A percentile compares a stretch with the other conserved stretches of the same genome.
phyloP scores from a whole-genome alignment of 2,888 invertebrate species.

The Magallana nippona region DNA sequence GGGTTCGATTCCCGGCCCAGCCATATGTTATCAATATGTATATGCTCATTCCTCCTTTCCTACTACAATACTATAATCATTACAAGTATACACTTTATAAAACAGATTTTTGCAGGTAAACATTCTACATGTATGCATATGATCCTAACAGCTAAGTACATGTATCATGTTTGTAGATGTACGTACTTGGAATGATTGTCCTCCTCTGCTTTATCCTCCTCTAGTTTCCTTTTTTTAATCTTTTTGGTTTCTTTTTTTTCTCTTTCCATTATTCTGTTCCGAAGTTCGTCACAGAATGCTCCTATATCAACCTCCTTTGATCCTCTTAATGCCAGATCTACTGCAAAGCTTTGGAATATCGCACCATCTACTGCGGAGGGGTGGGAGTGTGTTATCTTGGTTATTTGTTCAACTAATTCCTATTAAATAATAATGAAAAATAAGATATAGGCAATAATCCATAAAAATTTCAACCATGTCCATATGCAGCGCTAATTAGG shows the following conservation, averaged over 20 bases:
- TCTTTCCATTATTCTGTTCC: slow-evolving; percentile 58
- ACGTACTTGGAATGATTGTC: background rate
- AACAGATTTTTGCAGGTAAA: too few species aligned
- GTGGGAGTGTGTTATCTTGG: slow-evolving; percentile 85
- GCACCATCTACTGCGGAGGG: slow-evolving; percentile 80
- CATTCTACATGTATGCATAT: too few species aligned
- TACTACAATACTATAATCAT: too few species aligned
- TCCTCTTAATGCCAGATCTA: slow-evolving; percentile 81
- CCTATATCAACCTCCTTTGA: slow-evolving; percentile 58
- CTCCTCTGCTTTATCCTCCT: background rate
- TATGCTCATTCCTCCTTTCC: too few species aligned
- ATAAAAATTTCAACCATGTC: too few species aligned
- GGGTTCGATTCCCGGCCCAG: too few species aligned
- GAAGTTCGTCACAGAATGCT: slow-evolving; percentile 63
- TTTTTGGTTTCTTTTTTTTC: slow-evolving; percentile 52
- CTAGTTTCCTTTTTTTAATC: background rate
- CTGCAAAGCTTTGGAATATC: slow-evolving; percentile 82
- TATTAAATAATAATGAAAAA: slow-evolving; percentile 42
- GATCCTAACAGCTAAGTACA: background rate
- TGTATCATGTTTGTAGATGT: too few species aligned
- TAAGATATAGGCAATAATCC: too few species aligned
- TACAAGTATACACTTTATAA: too few species aligned
- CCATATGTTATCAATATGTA: too few species aligned
- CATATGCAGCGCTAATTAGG: too few species aligned
- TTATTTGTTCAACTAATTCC: slow-evolving; percentile 66